These are phyloP conservation scores for Labrus mixtus DNA, from an alignment of 2,113 vertebrate species.

Conservation along the genomic window DNA sequence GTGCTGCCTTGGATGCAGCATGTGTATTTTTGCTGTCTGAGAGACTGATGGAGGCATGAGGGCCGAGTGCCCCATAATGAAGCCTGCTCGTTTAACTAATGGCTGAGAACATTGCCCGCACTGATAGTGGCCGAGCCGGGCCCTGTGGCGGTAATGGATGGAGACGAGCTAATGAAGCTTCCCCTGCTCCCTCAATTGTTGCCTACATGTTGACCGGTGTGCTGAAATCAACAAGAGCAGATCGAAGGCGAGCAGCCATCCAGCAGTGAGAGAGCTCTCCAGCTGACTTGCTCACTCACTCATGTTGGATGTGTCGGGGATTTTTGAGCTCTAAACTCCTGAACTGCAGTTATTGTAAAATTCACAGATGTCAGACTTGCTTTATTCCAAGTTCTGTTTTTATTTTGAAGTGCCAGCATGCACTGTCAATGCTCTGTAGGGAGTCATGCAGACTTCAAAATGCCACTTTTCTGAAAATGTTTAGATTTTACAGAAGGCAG, in stretches of 20 bases:
- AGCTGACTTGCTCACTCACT: slow-evolving; percentile 24
- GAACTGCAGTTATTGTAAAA: slow-evolving; percentile 11
- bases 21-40: slow-evolving; percentile 49
- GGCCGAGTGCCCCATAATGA: slow-evolving; percentile 73
- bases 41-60: slow-evolving; percentile 66
- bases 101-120: slow-evolving; percentile 78
- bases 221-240: slow-evolving; percentile 67
- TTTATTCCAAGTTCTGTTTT: background rate
- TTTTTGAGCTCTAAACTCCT: slow-evolving; percentile 26
- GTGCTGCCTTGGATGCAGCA: slow-evolving; percentile 11
- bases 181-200: slow-evolving; percentile 43
- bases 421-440: background rate
- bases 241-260: slow-evolving; percentile 51
- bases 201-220: slow-evolving; percentile 64
- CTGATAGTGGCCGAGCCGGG: slow-evolving; percentile 75
- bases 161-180: slow-evolving; percentile 77
- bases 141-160: slow-evolving; percentile 80
- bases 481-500: slow-evolving; percentile 1
- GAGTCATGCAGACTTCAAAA: slow-evolving; percentile 9
- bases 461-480: background rate
- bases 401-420: background rate
- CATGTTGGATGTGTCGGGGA: slow-evolving; percentile 32
- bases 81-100: slow-evolving; percentile 84
- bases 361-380: slow-evolving; percentile 11
- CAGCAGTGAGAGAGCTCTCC: slow-evolving; percentile 24